phyloP scores from a whole-genome alignment of 1,140 invertebrate genomes.

The Drosophila cardini region DNA sequence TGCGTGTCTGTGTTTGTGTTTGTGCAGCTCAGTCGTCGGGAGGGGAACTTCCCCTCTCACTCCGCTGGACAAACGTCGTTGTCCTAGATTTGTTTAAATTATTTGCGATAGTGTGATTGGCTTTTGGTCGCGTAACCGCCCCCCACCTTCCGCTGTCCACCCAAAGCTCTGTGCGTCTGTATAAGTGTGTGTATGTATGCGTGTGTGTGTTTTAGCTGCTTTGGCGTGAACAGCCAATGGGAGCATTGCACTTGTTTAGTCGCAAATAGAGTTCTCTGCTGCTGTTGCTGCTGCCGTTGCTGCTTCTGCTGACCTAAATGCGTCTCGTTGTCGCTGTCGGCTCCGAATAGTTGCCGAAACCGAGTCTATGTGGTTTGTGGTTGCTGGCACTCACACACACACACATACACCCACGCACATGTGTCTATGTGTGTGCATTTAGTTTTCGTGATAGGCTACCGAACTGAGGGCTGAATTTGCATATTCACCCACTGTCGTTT shows the following conservation, averaged over 20 bases:
- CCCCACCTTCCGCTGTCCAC: not conserved
- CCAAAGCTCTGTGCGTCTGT: not conserved
- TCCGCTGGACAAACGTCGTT: constrained; percentile 26
- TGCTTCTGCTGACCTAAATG: constrained; percentile 65
- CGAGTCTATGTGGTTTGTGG: constrained; percentile 43
- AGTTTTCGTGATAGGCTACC: constrained; percentile 71
- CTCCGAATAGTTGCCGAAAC: constrained; percentile 74
- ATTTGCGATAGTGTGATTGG: constrained; percentile 85
- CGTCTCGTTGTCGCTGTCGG: constrained; percentile 52
- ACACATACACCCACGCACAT: constrained; percentile 14
- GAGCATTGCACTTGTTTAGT: constrained; percentile 79
- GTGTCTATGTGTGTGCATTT: constrained; percentile 59
- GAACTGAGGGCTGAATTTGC: constrained; percentile 65
- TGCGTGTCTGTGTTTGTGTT: constrained; percentile 12
- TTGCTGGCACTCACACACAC: constrained; percentile 35
- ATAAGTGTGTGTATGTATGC: constrained; percentile 28
- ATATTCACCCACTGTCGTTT: constrained; percentile 47
- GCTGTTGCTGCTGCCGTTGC: too few relatives aligned
- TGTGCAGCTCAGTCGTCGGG: not conserved
- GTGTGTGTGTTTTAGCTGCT: constrained; percentile 58
- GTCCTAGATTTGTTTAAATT: constrained; percentile 85
- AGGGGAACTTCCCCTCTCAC: too few relatives aligned
- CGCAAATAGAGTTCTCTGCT: constrained; percentile 53
- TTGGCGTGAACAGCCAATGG: constrained; percentile 70
- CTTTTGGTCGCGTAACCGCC: constrained; percentile 58